phyloP scores from a whole-genome alignment of 2,888 invertebrate species.

The Polymixis lichenea region DNA sequence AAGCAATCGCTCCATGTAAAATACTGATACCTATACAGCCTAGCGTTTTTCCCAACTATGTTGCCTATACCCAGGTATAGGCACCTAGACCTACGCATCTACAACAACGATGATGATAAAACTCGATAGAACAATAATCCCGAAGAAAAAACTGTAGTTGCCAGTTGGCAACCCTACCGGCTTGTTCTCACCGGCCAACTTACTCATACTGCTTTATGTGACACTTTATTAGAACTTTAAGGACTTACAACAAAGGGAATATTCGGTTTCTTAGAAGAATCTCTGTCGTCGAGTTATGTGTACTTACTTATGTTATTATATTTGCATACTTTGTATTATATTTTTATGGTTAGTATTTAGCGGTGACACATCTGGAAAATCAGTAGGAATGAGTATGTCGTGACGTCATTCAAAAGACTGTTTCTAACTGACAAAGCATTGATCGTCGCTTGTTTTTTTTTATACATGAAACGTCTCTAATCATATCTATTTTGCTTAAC shows the following conservation, averaged over 20 bases:
- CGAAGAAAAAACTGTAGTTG: not conserved
- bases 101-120: too few relatives aligned
- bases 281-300: slow-evolving; percentile 78
- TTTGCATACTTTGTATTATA: slow-evolving; percentile 74
- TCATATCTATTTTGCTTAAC: too few relatives aligned
- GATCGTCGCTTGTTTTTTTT: too few relatives aligned
- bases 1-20: too few relatives aligned
- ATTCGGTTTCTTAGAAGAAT: slow-evolving; percentile 85
- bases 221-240: slow-evolving; percentile 85
- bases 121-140: not conserved
- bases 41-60: too few relatives aligned
- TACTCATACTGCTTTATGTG: slow-evolving; percentile 85
- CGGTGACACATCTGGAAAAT: slow-evolving; percentile 49
- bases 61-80: too few relatives aligned
- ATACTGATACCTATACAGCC: too few relatives aligned
- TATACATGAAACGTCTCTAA: too few relatives aligned
- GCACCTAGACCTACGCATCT: too few relatives aligned
- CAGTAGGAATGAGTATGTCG: not conserved
- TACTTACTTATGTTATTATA: slow-evolving; percentile 66
- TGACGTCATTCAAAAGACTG: slow-evolving; percentile 24
- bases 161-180: slow-evolving; percentile 46
- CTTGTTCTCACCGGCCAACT: slow-evolving; percentile 47
- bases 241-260: slow-evolving; percentile 76
- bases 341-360: slow-evolving; percentile 42
- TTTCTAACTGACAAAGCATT: not conserved